Evolutionary conservation across 2,888 invertebrate genomes (phyloP).

Genomic region (Dinocampus coccinellae): DNA sequence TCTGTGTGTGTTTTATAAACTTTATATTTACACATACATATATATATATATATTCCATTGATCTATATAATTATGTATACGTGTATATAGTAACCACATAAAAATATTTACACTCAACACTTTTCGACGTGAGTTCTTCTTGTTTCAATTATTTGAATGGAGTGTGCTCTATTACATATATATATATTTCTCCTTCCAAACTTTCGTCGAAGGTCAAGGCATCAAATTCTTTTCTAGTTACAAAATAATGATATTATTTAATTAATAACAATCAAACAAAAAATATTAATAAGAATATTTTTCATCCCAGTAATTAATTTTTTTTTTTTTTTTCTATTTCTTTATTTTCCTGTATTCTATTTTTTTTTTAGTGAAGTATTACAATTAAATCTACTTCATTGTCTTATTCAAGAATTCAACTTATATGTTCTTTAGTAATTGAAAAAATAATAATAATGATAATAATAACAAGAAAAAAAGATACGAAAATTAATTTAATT

Average conservation of each 20-base stretch:
- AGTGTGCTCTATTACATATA: constrained; percentile 43
- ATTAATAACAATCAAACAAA: not conserved
- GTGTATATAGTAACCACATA: constrained; percentile 14
- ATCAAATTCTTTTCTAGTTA: too few relatives aligned
- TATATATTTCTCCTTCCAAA: constrained; percentile 41
- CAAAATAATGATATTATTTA: too few relatives aligned
- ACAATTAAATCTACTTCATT: not conserved
- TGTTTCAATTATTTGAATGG: constrained; percentile 45
- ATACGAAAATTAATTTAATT: constrained; percentile 18
- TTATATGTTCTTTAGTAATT: too few relatives aligned
- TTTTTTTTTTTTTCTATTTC: not conserved
- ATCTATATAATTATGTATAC: constrained; percentile 21
- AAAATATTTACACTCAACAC: constrained; percentile 50
- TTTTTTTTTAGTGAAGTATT: not conserved
- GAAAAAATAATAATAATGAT: too few relatives aligned
- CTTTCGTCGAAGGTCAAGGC: constrained; percentile 39
- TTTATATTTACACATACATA: constrained; percentile 44
- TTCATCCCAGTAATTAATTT: too few relatives aligned
- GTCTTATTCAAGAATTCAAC: constrained; percentile 47
- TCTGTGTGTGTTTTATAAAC: constrained; percentile 45
- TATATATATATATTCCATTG: constrained; percentile 22
- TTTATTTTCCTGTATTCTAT: not conserved
- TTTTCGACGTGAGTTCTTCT: constrained; percentile 62
- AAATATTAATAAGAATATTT: not conserved
- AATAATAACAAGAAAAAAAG: not conserved